phyloP scores from a whole-genome alignment of 2,797 vertebrate genomes.

The Rhyacichthys aspro region DNA sequence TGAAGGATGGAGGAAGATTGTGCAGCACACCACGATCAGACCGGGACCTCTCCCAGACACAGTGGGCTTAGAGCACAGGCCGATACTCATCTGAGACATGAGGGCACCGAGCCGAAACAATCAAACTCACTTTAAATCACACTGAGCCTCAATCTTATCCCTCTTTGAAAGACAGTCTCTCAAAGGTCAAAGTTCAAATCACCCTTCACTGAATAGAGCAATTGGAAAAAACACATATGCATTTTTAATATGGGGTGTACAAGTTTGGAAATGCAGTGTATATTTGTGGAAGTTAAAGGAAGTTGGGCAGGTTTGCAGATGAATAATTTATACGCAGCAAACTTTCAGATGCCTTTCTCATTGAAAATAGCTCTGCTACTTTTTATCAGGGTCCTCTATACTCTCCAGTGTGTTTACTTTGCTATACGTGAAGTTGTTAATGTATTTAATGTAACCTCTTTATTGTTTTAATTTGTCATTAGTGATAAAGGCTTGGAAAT shows the following conservation, averaged over 20 bases:
- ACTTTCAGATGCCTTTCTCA: slow-evolving; percentile 1
- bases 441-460: not conserved
- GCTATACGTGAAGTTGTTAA: not conserved
- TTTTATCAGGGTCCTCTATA: not conserved
- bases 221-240: not conserved
- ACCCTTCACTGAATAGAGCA: too few species aligned
- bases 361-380: not conserved
- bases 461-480: slow-evolving; percentile 3
- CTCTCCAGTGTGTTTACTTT: not conserved
- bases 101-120: slow-evolving; percentile 7
- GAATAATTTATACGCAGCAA: slow-evolving; percentile 4
- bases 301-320: slow-evolving; percentile 11
- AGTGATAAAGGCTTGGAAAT: slow-evolving; percentile 2
- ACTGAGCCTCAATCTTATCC: not conserved
- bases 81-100: slow-evolving; percentile 23
- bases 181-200: slow-evolving; percentile 4
- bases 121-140: slow-evolving; percentile 4
- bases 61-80: slow-evolving; percentile 6
- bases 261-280: slow-evolving; percentile 3
- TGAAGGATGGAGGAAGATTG: slow-evolving; percentile 29
- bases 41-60: not conserved
- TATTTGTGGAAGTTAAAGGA: slow-evolving; percentile 4
- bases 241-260: not conserved
- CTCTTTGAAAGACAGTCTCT: not conserved
- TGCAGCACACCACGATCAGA: not conserved